Evolutionary conservation across 2,797 vertebrate species (phyloP), one percentile per base, ranked within the genome.

Genomic region (Knipowitschia caucasica): DNA sequence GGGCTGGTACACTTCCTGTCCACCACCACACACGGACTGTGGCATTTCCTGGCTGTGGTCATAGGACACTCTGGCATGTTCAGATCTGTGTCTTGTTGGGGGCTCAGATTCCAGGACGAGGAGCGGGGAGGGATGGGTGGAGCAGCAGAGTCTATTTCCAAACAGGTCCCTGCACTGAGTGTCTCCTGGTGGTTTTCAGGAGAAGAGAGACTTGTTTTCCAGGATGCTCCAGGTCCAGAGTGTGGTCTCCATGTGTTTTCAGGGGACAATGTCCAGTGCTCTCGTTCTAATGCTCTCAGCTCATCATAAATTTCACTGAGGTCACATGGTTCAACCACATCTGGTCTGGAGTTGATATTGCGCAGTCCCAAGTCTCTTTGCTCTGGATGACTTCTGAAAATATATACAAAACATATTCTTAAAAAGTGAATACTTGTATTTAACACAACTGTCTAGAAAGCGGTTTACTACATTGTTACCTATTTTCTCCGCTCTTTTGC

Each of bases 61-160:
- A 67, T 33, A 10, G 75, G 83, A 53, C 83, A 82, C 63, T 91
- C 89, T 72, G 87, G 85, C 51, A 87, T 49, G 56, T 81, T 59
- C 25, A 75, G 78, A 57, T 93, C 91, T 53, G 81, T 46, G 47
- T 92, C 91, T 18, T 67, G 66, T 2, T 71, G 61, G 46, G 76
- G 80, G 55, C 88, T 88, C 53, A 94, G 79, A 74, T 92, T 93
- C 78, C 94, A 89, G 79, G 95, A 98, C 54, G 94, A 94, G 73
- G 89, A 91, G 58, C 94, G 92, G 47, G 92, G 92, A 75, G 95
- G 94, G 71, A 95, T 62, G 25, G 93, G 92, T 27, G 94, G 93
- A 33, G 85, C 89, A 60, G 84, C 77, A 45, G 73, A 71, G 64
- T 77, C 89, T 53, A 39, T 64, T 14, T 85, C 81, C 40, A 56